phyloP scores from a whole-genome alignment of 2,113 vertebrate species.

The Odobenus rosmarus region DNA sequence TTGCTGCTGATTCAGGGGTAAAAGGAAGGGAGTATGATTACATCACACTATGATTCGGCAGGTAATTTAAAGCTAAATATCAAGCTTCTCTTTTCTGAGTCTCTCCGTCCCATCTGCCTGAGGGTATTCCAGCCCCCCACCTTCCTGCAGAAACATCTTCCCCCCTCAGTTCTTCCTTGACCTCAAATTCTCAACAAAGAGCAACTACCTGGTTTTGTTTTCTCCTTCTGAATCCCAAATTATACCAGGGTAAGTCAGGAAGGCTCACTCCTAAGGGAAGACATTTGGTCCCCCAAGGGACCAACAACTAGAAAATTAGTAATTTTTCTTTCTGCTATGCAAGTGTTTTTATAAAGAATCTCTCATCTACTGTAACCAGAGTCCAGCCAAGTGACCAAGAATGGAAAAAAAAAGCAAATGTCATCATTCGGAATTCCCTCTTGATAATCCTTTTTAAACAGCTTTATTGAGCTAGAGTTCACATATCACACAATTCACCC shows the following conservation, averaged over 20 bases:
- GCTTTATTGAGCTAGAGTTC: neutral
- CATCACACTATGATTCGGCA: neutral
- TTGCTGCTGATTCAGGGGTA: neutral
- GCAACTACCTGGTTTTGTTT: neutral
- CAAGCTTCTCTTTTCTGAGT: neutral
- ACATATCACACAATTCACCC: neutral
- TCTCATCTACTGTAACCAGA: neutral
- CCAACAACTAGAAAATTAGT: neutral
- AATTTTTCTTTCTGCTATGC: neutral
- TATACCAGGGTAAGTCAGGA: neutral
- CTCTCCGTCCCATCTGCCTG: neutral
- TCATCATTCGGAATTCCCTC: neutral
- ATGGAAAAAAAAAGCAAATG: neutral
- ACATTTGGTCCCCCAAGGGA: neutral
- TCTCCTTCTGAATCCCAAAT: neutral
- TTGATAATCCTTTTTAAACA: neutral
- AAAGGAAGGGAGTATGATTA: neutral
- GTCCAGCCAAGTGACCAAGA: neutral
- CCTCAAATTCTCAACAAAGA: neutral
- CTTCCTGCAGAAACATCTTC: neutral
- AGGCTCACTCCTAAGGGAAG: constrained; percentile 5
- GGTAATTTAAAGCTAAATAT: neutral
- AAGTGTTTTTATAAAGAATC: neutral
- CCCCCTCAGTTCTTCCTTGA: neutral
- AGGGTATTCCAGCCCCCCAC: neutral